Evolutionary conservation across 2,113 vertebrate genomes (phyloP).

Genomic region (Pteronura brasiliensis): DNA sequence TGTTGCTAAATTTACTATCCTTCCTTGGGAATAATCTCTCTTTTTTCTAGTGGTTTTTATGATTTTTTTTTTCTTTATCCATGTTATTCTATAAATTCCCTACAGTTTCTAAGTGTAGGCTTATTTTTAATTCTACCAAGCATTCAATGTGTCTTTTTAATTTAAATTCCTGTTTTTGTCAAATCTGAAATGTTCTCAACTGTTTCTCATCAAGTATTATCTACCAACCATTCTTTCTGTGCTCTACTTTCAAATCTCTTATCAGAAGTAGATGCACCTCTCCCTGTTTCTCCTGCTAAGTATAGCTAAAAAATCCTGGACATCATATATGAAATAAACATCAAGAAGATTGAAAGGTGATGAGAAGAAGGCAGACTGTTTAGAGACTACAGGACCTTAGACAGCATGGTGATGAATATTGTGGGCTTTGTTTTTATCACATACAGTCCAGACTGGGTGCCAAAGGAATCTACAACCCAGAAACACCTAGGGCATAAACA

Average conservation of each 20-base stretch:
- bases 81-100: not conserved
- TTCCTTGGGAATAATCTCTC: not conserved
- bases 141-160: not conserved
- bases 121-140: conserved; percentile 34
- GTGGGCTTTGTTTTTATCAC: not conserved
- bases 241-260: not conserved
- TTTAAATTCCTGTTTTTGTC: not conserved
- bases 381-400: not conserved
- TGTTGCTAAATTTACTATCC: not conserved
- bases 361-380: not conserved
- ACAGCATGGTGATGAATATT: not conserved
- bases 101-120: not conserved
- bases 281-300: not conserved
- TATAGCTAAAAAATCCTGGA: not conserved
- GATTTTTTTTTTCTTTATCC: not conserved
- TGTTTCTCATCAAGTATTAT: not conserved
- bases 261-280: not conserved
- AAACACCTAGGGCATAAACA: not conserved
- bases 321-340: not conserved
- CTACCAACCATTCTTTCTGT: not conserved
- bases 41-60: not conserved
- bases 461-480: not conserved
- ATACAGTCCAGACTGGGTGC: not conserved
- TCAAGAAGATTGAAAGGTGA: not conserved
- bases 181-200: not conserved